Evolutionary conservation across 2,888 invertebrate species (phyloP).

Genomic region (Aproaerema taeniolella): DNA sequence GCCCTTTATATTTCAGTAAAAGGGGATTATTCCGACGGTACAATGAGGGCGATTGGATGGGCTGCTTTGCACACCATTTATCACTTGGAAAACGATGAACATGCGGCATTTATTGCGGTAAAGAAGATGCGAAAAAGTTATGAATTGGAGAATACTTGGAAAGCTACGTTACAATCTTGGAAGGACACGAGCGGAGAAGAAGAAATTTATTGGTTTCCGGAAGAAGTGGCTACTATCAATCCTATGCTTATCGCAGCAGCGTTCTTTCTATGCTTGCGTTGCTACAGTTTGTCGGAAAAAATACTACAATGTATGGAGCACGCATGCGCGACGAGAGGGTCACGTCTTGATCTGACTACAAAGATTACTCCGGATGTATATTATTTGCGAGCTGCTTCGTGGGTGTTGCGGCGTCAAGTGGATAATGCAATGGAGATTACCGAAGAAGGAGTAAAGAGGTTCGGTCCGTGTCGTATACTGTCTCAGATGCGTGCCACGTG

Average conservation of each 20-base stretch:
- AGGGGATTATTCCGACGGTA: constrained; percentile 55
- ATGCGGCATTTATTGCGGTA: constrained; percentile 52
- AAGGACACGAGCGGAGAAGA: constrained; percentile 55
- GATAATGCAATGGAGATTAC: constrained; percentile 41
- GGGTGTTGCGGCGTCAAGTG: constrained; percentile 37
- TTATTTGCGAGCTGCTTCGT: constrained; percentile 52
- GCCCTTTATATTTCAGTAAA: constrained; percentile 59
- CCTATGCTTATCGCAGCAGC: constrained; percentile 60
- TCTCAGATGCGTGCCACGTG: constrained; percentile 55
- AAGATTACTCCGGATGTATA: constrained; percentile 35
- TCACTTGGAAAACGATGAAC: constrained; percentile 38
- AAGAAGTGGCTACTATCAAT: constrained; percentile 33
- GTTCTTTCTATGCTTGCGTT: constrained; percentile 61
- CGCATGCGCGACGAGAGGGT: constrained; percentile 46
- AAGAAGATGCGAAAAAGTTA: constrained; percentile 60
- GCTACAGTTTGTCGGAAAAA: constrained; percentile 48
- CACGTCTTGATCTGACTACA: constrained; percentile 23
- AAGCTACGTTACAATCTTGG: no score
- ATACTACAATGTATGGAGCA: constrained; percentile 47
- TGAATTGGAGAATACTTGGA: constrained; percentile 51
- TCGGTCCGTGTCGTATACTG: constrained; percentile 51
- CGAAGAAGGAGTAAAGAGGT: constrained; percentile 36
- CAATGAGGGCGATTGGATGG: constrained; percentile 59
- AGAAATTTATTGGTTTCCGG: constrained; percentile 57
- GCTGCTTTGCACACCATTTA: constrained; percentile 57